A percentile compares a stretch with the other conserved stretches of the same genome.
Evolutionary conservation across 2,888 invertebrate species (phyloP).

Genomic region (Agrochola macilenta): DNA sequence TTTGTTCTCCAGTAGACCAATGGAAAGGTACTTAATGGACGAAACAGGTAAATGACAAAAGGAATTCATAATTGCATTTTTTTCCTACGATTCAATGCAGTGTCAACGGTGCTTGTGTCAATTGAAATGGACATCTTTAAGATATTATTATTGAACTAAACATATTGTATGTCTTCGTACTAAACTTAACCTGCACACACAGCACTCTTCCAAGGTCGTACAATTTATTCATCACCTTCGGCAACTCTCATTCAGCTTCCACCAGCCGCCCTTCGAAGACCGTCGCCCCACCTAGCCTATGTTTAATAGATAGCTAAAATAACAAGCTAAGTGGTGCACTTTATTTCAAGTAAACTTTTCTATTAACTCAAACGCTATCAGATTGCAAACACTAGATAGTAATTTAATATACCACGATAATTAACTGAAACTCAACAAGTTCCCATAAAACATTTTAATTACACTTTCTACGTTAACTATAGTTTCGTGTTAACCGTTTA

Average conservation of each 20-base stretch:
- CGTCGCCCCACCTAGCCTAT: too few species aligned
- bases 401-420: conserved; percentile 38
- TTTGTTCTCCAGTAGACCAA: neutral
- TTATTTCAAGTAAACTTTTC: conserved; percentile 15
- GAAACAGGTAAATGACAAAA: too few species aligned
- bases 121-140: neutral
- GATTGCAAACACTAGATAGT: conserved; percentile 25
- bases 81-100: neutral
- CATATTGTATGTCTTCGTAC: neutral
- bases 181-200: neutral
- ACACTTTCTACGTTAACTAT: conserved; percentile 14
- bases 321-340: neutral
- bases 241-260: too few species aligned
- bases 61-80: too few species aligned
- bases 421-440: conserved; percentile 34
- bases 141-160: neutral
- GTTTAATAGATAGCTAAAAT: neutral
- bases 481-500: conserved; percentile 22
- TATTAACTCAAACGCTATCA: conserved; percentile 24
- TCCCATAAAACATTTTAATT: conserved; percentile 43
- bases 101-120: neutral
- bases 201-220: neutral
- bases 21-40: too few species aligned
- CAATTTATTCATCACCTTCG: too few species aligned
- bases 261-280: too few species aligned